A percentile compares a stretch with the other conserved stretches of the same genome.
Evolutionary conservation across 1,140 invertebrate species (phyloP).

Genomic region (Drosophila fuyamai): DNA sequence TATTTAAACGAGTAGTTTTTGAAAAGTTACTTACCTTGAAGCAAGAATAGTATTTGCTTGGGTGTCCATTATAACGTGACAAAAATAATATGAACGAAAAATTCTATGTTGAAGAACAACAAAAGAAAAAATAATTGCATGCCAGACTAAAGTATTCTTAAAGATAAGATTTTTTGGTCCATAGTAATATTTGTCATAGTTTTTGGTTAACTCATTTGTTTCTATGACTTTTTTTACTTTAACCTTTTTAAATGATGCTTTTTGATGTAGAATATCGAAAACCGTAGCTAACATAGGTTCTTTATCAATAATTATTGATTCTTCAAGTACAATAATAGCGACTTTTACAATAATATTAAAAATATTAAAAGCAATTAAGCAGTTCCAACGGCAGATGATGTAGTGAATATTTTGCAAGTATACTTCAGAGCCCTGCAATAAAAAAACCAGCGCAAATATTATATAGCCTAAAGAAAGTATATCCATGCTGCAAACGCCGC

Average conservation of each 20-base stretch:
- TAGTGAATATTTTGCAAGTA: constrained; percentile 93
- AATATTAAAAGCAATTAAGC: constrained; percentile 95
- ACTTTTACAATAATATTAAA: constrained; percentile 94
- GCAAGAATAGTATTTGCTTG: constrained; percentile 96
- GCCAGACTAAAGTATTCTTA: constrained; percentile 90
- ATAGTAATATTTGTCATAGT: constrained; percentile 86
- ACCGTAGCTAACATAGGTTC: constrained; percentile 87
- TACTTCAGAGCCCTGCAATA: constrained; percentile 98
- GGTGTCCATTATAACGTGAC: constrained; percentile 96
- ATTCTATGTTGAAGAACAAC: constrained; percentile 95
- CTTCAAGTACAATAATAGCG: constrained; percentile 77
- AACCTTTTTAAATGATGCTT: background rate
- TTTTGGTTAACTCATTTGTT: constrained; percentile 85
- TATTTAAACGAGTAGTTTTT: too few relatives aligned
- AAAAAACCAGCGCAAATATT: constrained; percentile 96
- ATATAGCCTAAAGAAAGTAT: constrained; percentile 98
- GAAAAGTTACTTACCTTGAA: constrained; percentile 88
- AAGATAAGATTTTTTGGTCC: constrained; percentile 57
- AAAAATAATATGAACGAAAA: constrained; percentile 98
- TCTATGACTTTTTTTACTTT: constrained; percentile 84
- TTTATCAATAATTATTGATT: constrained; percentile 8
- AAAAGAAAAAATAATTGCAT: constrained; percentile 97
- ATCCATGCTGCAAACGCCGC: constrained; percentile 96
- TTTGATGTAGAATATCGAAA: constrained; percentile 87
- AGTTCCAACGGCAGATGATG: constrained; percentile 96